Conservation (phyloP, 2,797 vertebrate species). For the Anas bahamensis region DNA sequence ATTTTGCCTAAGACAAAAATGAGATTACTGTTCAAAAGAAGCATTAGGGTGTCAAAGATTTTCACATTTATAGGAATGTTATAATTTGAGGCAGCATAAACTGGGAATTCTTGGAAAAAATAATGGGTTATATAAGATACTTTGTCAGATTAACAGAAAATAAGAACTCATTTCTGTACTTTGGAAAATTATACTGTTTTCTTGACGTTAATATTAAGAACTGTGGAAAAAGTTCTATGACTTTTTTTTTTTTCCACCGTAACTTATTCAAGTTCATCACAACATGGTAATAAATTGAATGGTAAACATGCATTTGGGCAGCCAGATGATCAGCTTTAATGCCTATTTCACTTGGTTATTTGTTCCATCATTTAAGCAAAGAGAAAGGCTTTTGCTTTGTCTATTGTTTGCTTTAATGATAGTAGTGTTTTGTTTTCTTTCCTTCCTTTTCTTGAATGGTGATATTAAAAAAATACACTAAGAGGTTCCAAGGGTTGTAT, state of each 20-base stretch:
- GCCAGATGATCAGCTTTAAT: neutral
- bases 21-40: neutral
- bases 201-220: neutral
- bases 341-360: conserved; percentile 13
- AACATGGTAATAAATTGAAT: neutral
- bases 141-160: neutral
- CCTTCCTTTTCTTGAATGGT: neutral
- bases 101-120: neutral
- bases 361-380: conserved; percentile 13
- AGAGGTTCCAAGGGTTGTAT: conserved; percentile 11
- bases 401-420: neutral
- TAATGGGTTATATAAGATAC: neutral
- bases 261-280: neutral
- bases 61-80: neutral
- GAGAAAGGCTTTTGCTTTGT: neutral
- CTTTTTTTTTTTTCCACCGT: neutral
- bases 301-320: neutral
- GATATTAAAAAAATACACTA: neutral
- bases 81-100: neutral
- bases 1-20: conserved; percentile 2
- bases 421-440: neutral
- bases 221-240: neutral
- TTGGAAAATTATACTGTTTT: neutral
- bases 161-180: neutral
- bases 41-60: neutral